phyloP scores from a whole-genome alignment of 2,113 vertebrate genomes.

The Chaetodon auriga region DNA sequence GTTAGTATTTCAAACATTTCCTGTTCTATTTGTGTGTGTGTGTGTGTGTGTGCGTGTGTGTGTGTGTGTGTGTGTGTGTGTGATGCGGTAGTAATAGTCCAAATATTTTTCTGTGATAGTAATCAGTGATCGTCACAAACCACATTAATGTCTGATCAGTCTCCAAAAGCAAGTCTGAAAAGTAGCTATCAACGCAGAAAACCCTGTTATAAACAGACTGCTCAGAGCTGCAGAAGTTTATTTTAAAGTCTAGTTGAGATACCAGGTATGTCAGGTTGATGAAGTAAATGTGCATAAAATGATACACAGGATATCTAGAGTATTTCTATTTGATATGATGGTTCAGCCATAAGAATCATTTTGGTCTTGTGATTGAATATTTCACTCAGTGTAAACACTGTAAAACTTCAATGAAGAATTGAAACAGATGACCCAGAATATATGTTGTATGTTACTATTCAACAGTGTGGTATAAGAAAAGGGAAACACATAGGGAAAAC shows the following conservation, averaged over 20 bases:
- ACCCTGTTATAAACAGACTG: background rate
- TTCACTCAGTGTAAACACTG: background rate
- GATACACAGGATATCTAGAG: background rate
- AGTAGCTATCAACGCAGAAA: background rate
- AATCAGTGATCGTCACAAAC: slow-evolving; percentile 19
- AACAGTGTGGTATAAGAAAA: background rate
- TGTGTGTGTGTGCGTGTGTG: background rate
- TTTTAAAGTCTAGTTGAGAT: background rate
- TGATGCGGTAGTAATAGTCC: background rate
- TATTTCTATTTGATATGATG: background rate
- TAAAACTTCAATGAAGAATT: background rate
- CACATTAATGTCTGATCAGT: slow-evolving; percentile 20
- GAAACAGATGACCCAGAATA: background rate
- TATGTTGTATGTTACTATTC: background rate
- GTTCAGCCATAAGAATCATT: background rate
- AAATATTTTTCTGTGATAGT: slow-evolving; percentile 20
- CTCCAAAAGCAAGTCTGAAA: slow-evolving; percentile 19
- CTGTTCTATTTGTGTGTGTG: background rate
- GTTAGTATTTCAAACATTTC: slow-evolving; percentile 21
- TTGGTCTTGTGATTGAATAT: background rate
- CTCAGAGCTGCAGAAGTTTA: background rate
- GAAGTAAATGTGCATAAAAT: background rate
- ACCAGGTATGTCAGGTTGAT: background rate
- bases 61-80: slow-evolving; percentile 3
- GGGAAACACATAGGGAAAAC: background rate